Evolutionary conservation across 37 sponge, comb jelly and placozoan genomes (phyloP).

Genomic region (Hexactinellida sp.): DNA sequence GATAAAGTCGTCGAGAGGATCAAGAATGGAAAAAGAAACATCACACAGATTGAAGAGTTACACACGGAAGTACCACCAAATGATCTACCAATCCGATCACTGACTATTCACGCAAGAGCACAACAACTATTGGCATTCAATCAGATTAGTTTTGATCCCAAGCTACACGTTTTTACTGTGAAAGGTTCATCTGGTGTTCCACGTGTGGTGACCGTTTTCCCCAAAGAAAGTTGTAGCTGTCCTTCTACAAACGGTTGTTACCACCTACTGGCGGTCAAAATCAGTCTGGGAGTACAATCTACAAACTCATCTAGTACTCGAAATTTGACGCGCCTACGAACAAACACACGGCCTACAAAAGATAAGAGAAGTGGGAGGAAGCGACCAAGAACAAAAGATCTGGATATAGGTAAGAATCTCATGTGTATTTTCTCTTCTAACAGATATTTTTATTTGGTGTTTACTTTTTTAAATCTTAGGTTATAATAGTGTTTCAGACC

Average conservation of each 20-base stretch:
- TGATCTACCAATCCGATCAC: not conserved
- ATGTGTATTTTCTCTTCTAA: not conserved
- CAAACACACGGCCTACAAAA: not conserved
- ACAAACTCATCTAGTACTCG: not conserved
- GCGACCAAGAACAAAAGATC: slow-evolving; percentile 22
- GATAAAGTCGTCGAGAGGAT: not conserved
- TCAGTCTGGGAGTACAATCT: not conserved
- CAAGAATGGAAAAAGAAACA: not conserved
- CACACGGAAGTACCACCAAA: not conserved
- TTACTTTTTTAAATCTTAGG: too few relatives aligned
- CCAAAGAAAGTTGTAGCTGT: slow-evolving; percentile 18
- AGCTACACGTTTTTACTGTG: slow-evolving; percentile 21
- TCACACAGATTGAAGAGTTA: not conserved
- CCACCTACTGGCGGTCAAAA: not conserved
- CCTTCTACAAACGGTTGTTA: slow-evolving; percentile 14
- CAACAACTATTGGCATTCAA: not conserved
- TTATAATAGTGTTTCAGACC: too few relatives aligned
- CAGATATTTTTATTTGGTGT: too few relatives aligned
- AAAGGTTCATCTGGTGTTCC: slow-evolving; percentile 1
- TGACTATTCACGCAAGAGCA: not conserved
- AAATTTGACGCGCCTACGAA: not conserved
- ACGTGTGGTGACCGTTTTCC: slow-evolving; percentile 15
- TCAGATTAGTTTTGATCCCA: slow-evolving; percentile 17
- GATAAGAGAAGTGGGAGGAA: slow-evolving; percentile 27
- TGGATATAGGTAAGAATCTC: slow-evolving; percentile 16